phyloP scores from a whole-genome alignment of 2,113 vertebrate genomes.

The Protobothrops mucrosquamatus region DNA sequence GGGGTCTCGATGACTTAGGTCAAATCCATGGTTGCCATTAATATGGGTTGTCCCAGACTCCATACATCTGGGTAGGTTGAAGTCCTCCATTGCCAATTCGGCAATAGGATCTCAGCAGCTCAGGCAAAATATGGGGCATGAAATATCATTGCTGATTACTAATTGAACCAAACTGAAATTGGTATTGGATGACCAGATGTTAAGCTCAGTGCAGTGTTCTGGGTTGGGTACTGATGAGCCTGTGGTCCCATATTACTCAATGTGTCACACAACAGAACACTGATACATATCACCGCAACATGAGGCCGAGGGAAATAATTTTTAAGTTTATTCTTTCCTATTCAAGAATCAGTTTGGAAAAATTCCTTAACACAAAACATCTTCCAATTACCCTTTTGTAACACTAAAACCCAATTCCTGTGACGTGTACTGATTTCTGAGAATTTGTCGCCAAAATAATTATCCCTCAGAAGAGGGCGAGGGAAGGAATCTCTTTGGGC shows the following conservation, averaged over 20 bases:
- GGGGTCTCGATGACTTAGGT: background rate
- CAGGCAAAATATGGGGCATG: background rate
- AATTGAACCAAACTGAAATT: background rate
- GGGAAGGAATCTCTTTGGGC: background rate
- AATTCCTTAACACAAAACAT: background rate
- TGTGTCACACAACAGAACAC: background rate
- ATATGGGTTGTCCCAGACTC: background rate
- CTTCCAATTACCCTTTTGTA: background rate
- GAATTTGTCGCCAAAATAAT: background rate
- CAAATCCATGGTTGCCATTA: background rate
- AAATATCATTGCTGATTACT: background rate
- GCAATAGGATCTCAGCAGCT: background rate
- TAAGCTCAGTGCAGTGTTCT: background rate
- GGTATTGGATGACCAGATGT: background rate
- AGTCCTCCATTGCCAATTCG: background rate
- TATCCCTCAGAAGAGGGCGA: background rate
- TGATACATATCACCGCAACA: background rate
- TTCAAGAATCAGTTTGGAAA: background rate
- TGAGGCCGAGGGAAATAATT: background rate
- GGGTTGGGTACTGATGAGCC: background rate
- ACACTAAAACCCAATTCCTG: background rate
- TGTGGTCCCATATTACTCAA: background rate
- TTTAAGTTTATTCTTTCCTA: background rate
- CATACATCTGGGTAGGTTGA: background rate
- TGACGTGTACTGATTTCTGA: background rate